These are phyloP conservation scores for Nephrocerus scutellatus DNA, from an alignment of 2,888 invertebrate species.

Conservation along the genomic window DNA sequence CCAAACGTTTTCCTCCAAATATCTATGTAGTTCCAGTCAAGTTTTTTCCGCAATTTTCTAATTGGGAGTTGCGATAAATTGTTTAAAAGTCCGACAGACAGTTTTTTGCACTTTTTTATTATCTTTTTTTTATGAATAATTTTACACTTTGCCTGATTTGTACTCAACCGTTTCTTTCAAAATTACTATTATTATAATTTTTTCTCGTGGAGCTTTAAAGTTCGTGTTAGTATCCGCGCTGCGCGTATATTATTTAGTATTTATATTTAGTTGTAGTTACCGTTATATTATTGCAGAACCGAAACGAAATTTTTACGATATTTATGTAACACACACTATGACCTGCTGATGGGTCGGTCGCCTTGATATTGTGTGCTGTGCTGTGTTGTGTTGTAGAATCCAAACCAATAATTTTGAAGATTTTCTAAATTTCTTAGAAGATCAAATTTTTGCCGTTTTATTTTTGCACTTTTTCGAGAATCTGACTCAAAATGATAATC, in stretches of 20 bases:
- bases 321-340: conserved; percentile 34
- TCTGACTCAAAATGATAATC: too few species aligned
- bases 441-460: conserved; percentile 34
- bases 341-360: conserved; percentile 19
- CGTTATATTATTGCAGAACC: conserved; percentile 31
- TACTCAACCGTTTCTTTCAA: too few species aligned
- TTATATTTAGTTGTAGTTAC: too few species aligned
- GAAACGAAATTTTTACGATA: conserved; percentile 47
- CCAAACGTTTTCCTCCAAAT: background rate
- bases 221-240: conserved; percentile 18
- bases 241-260: conserved; percentile 23
- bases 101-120: too few species aligned
- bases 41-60: too few species aligned
- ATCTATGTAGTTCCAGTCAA: background rate
- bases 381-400: conserved; percentile 42
- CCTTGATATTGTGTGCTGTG: conserved; percentile 20
- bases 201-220: conserved; percentile 13
- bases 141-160: too few species aligned
- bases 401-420: conserved; percentile 49
- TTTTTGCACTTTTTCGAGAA: conserved; percentile 3
- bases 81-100: too few species aligned
- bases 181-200: too few species aligned
- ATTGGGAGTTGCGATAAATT: too few species aligned
- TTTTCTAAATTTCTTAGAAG: conserved; percentile 39
- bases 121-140: too few species aligned